phyloP scores from a whole-genome alignment of 2,797 vertebrate genomes.

The Sitta carolinensis region DNA sequence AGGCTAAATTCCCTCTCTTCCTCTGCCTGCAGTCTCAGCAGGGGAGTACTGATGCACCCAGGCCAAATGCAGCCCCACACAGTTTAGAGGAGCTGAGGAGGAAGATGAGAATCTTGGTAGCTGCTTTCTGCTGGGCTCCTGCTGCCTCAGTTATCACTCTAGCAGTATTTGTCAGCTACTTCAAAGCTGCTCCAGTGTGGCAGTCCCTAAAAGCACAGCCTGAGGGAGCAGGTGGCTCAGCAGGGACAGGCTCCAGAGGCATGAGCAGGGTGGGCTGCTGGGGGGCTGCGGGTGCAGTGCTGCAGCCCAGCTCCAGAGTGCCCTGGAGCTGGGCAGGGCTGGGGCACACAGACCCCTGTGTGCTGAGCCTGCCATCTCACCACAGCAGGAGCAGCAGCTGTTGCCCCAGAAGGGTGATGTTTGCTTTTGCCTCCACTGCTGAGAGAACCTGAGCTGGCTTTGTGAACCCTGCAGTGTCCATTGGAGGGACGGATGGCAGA shows the following conservation, averaged over 20 bases:
- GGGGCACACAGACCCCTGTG: rapidly evolving
- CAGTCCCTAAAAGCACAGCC: not conserved
- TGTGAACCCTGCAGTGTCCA: not conserved
- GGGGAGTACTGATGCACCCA: no score
- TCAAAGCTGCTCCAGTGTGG: not conserved
- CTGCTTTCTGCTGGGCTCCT: not conserved
- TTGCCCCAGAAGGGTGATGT: not conserved
- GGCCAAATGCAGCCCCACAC: not conserved
- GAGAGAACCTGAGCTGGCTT: not conserved
- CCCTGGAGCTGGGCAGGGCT: not conserved
- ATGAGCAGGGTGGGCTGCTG: not conserved
- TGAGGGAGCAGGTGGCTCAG: not conserved
- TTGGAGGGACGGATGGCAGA: not conserved
- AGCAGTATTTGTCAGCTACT: not conserved
- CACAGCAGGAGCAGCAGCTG: not conserved
- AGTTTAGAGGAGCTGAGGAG: not conserved
- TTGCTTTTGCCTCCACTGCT: not conserved
- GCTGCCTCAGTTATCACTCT: not conserved
- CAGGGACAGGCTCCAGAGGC: not conserved
- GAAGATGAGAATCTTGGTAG: not conserved
- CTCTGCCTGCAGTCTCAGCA: not conserved
- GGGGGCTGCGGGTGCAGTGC: not conserved
- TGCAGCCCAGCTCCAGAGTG: not conserved
- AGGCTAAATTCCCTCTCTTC: not conserved
- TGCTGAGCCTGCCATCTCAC: not conserved